Evolutionary conservation across 2,113 vertebrate species (phyloP).

Genomic region (Vombatus ursinus): DNA sequence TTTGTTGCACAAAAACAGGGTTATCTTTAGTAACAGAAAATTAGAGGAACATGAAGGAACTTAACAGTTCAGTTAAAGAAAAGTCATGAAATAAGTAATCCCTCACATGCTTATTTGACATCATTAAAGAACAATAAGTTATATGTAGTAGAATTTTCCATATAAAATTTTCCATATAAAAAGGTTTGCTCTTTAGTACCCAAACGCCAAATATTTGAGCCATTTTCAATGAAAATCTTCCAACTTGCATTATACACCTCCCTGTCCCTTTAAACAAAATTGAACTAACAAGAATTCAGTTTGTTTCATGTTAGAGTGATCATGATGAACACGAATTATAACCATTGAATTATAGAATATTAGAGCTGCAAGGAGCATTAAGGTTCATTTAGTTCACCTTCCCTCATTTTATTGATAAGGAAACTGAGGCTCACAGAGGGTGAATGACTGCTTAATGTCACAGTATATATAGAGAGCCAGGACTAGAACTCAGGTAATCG

Average conservation of each 20-base stretch:
- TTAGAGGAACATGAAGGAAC: constrained; percentile 39
- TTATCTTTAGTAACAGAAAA: constrained; percentile 69
- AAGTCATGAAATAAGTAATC: neutral
- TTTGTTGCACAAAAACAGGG: constrained; percentile 70
- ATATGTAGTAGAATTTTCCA: neutral
- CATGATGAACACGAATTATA: neutral
- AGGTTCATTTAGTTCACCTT: neutral
- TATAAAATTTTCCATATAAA: neutral
- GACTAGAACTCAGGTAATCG: neutral
- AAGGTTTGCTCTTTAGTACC: neutral
- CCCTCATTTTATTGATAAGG: neutral
- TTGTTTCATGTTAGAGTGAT: neutral
- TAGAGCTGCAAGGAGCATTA: neutral
- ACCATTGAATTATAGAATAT: neutral
- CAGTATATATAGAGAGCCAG: neutral
- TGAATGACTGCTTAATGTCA: neutral
- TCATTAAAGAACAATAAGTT: neutral
- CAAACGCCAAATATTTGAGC: neutral
- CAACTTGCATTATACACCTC: no score
- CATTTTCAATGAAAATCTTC: neutral
- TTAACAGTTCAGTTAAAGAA: constrained; percentile 1
- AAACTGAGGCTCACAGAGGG: neutral
- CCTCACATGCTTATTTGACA: neutral
- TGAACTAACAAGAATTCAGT: neutral
- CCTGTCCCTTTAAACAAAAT: neutral